phyloP scores from a whole-genome alignment of 1,140 invertebrate genomes.

The Phenacoccus solenopsis region DNA sequence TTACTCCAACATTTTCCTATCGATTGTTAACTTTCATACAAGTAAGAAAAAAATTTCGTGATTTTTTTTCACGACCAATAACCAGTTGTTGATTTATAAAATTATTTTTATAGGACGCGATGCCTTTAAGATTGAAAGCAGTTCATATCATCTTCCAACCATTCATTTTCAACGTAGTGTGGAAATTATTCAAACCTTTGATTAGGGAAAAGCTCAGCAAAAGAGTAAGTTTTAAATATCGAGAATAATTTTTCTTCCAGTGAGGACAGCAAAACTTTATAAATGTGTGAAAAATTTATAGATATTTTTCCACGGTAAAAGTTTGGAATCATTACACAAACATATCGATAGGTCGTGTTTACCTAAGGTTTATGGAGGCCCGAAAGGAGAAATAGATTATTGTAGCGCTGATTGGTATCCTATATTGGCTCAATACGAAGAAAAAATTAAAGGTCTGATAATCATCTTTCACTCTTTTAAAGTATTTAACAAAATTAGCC shows the following conservation, averaged over 20 bases:
- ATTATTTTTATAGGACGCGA: conserved; percentile 74
- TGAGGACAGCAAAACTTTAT: background rate
- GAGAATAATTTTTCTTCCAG: background rate
- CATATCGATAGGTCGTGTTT: conserved; percentile 54
- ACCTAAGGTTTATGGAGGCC: conserved; percentile 55
- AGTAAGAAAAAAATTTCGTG: conserved; percentile 24
- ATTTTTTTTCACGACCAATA: background rate
- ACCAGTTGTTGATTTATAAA: conserved; percentile 30
- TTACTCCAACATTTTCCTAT: conserved; percentile 59
- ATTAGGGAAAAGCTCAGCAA: conserved; percentile 68
- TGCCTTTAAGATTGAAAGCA: conserved; percentile 75
- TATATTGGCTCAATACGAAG: background rate
- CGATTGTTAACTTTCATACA: conserved; percentile 64
- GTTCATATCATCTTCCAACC: conserved; percentile 84
- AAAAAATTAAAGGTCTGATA: background rate
- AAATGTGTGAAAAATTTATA: conserved; percentile 22
- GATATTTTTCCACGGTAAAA: conserved; percentile 55
- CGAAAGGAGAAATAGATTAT: background rate
- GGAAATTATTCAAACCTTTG: conserved; percentile 77
- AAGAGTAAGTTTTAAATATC: conserved; percentile 36
- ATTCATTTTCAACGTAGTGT: conserved; percentile 75
- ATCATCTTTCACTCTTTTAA: background rate
- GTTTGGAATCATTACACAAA: conserved; percentile 58
- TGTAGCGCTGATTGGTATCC: background rate
- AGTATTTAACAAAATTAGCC: background rate